phyloP scores from a whole-genome alignment of 2,113 vertebrate species.

The Syngnathus floridae region DNA sequence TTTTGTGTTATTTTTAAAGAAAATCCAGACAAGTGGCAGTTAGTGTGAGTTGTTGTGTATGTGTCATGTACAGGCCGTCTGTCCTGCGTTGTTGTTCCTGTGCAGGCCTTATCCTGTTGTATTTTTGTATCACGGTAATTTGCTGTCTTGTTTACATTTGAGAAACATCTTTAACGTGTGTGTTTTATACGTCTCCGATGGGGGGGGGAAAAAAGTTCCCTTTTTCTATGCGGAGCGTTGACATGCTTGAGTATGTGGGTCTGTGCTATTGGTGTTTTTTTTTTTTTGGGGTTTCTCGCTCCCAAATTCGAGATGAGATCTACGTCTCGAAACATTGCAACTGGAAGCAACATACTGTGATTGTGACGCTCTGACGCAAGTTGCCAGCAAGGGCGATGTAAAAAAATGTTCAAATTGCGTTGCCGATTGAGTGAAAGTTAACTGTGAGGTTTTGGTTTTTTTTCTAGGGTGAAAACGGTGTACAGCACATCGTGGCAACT shows the following conservation, averaged over 20 bases:
- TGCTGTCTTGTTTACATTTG: slow-evolving; percentile 78
- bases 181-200: slow-evolving; percentile 70
- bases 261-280: slow-evolving; percentile 64
- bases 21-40: slow-evolving; percentile 66
- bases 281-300: slow-evolving; percentile 50
- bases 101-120: slow-evolving; percentile 78
- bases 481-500: slow-evolving; percentile 23
- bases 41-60: slow-evolving; percentile 64
- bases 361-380: slow-evolving; percentile 59
- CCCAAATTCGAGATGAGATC: slow-evolving; percentile 63
- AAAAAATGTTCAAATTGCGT: slow-evolving; percentile 38
- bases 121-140: slow-evolving; percentile 88
- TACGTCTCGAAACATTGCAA: slow-evolving; percentile 62
- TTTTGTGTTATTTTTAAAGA: slow-evolving; percentile 63
- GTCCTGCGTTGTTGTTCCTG: slow-evolving; percentile 63
- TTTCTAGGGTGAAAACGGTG: slow-evolving; percentile 22
- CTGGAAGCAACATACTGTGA: slow-evolving; percentile 64
- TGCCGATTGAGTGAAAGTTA: slow-evolving; percentile 50
- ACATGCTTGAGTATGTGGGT: slow-evolving; percentile 75
- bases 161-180: slow-evolving; percentile 68
- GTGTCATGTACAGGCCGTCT: slow-evolving; percentile 64
- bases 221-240: slow-evolving; percentile 72
- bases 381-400: slow-evolving; percentile 45
- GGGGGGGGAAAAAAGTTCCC: slow-evolving; percentile 13
- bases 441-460: slow-evolving; percentile 31